phyloP scores from a whole-genome alignment of 2,113 vertebrate genomes.

The Macrotus californicus region DNA sequence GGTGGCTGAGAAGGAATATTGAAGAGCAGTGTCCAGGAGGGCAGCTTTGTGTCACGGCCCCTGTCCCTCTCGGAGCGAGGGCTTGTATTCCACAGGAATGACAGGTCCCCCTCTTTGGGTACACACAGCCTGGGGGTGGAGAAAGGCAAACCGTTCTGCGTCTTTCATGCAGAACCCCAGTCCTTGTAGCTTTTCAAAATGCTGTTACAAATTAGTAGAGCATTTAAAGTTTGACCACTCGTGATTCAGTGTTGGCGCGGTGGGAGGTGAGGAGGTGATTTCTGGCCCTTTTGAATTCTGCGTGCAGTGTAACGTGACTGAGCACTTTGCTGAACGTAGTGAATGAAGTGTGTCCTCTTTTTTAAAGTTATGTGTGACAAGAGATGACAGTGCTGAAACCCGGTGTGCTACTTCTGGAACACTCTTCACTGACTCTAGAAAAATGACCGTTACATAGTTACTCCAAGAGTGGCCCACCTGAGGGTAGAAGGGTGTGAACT shows the following conservation, averaged over 20 bases:
- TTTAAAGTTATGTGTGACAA: neutral
- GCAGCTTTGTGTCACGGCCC: neutral
- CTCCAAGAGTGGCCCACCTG: neutral
- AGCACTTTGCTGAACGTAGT: neutral
- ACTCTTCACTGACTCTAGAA: neutral
- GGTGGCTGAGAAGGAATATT: neutral
- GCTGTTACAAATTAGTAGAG: neutral
- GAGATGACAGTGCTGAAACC: neutral
- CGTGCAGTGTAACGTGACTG: neutral
- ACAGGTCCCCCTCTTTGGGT: neutral
- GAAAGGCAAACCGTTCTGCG: neutral
- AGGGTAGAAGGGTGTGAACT: slow-evolving; percentile 51
- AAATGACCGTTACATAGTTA: slow-evolving; percentile 13
- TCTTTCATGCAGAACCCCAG: neutral
- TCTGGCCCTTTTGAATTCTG: neutral
- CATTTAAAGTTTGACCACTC: neutral
- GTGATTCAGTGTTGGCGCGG: neutral
- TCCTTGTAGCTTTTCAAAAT: neutral
- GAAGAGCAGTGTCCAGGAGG: neutral
- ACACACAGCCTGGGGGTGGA: fast-evolving
- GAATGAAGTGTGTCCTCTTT: neutral
- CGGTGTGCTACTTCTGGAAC: neutral
- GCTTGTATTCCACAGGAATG: neutral
- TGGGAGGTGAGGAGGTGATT: neutral
- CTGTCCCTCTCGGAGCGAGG: neutral